Percentiles rank a stretch among this genome's conserved stretches.
Conservation (phyloP, 2,797 vertebrate species). For the Enteromius mattozi region DNA sequence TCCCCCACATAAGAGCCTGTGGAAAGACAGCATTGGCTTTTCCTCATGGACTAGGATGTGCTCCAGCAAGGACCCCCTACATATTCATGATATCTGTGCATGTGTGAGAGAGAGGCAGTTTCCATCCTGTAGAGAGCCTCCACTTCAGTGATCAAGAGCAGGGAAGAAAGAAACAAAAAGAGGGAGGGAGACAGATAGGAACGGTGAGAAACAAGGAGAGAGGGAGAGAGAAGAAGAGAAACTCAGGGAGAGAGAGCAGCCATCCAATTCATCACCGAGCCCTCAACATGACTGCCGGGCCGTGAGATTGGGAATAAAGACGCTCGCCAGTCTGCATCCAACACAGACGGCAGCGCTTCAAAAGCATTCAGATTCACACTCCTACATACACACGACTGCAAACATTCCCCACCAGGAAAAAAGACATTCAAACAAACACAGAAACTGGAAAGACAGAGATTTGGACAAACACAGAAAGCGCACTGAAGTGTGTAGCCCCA, state of each 20-base stretch:
- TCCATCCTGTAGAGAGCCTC: slow-evolving; percentile 55
- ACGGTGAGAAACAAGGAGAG: slow-evolving; percentile 30
- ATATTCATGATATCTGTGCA: slow-evolving; percentile 58
- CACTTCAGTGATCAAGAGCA: slow-evolving; percentile 59
- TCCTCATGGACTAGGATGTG: slow-evolving; percentile 40
- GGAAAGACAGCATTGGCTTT: slow-evolving; percentile 56
- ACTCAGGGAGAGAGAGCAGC: slow-evolving; percentile 40
- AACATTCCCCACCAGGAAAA: slow-evolving; percentile 27
- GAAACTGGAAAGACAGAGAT: slow-evolving; percentile 27
- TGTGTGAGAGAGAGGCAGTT: slow-evolving; percentile 36
- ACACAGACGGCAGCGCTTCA: slow-evolving; percentile 49
- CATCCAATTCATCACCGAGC: slow-evolving; percentile 57
- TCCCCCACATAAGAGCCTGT: slow-evolving; percentile 53
- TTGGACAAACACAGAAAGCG: slow-evolving; percentile 31
- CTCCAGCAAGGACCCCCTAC: slow-evolving; percentile 51
- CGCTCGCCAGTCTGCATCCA: slow-evolving; percentile 57
- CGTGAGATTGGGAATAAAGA: slow-evolving; percentile 65
- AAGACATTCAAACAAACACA: slow-evolving; percentile 20
- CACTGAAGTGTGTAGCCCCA: slow-evolving; percentile 18
- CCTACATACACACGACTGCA: slow-evolving; percentile 32
- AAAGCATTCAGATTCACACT: slow-evolving; percentile 47
- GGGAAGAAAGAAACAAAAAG: slow-evolving; percentile 37
- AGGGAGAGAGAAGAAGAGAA: slow-evolving; percentile 22
- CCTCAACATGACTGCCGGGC: slow-evolving; percentile 50
- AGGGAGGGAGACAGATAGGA: slow-evolving; percentile 44